These are phyloP conservation scores for Theristicus caerulescens DNA, from an alignment of 2,113 vertebrate genomes.

Conservation along the genomic window DNA sequence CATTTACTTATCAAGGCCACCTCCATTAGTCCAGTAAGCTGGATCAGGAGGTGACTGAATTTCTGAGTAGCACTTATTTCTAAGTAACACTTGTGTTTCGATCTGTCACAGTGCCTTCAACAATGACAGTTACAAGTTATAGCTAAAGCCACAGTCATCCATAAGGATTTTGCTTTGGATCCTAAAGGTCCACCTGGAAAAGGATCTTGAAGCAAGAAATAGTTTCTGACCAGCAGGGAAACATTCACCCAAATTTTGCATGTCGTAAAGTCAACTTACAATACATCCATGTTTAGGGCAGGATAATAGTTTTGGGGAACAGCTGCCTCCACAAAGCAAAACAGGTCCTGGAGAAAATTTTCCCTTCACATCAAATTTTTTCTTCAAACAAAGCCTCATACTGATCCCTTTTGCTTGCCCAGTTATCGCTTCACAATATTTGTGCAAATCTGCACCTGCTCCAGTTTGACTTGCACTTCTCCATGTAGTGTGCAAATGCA, in stretches of 20 bases:
- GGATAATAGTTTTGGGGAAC: background rate
- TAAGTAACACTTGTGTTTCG: background rate
- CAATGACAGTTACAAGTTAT: background rate
- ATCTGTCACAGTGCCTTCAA: background rate
- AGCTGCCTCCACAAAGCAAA: background rate
- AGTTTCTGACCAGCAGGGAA: background rate
- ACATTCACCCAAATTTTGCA: background rate
- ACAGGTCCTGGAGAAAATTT: background rate
- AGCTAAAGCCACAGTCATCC: background rate
- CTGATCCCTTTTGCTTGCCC: background rate
- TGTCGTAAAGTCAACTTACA: fast-evolving
- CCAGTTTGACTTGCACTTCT: background rate
- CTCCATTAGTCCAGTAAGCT: background rate
- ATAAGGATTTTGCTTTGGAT: background rate
- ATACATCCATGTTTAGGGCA: background rate
- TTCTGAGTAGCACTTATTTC: background rate
- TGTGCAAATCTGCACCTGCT: background rate
- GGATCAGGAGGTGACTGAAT: background rate
- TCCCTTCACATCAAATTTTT: background rate
- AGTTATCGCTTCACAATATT: background rate
- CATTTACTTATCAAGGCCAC: background rate
- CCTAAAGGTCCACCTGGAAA: background rate
- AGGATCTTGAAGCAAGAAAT: background rate
- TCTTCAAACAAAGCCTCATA: background rate
- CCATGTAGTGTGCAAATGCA: background rate